These are phyloP conservation scores for Drosophila pectinifera DNA, from an alignment of 1,140 invertebrate species.

Conservation along the genomic window DNA sequence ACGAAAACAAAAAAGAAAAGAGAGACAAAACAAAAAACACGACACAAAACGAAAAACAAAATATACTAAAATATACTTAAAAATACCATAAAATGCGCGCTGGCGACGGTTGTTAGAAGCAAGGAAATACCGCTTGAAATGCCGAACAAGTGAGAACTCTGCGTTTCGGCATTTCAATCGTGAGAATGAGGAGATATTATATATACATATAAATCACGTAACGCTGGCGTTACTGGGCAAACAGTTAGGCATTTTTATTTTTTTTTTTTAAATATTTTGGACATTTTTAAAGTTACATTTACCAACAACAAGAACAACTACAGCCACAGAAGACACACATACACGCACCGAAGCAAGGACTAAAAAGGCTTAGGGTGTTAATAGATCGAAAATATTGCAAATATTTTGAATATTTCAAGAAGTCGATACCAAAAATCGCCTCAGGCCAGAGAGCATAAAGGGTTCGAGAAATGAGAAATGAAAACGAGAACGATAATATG, in stretches of 20 bases:
- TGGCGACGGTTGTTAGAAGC: conserved; percentile 66
- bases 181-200: conserved; percentile 39
- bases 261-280: conserved; percentile 32
- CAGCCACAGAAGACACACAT: conserved; percentile 13
- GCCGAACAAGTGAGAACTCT: conserved; percentile 2
- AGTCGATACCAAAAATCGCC: background rate
- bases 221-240: conserved; percentile 59
- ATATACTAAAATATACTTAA: conserved; percentile 30
- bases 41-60: conserved; percentile 20
- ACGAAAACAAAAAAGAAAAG: conserved; percentile 16
- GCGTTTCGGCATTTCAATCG: conserved; percentile 25
- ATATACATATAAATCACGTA: conserved; percentile 53
- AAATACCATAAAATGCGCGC: conserved; percentile 52
- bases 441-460: background rate
- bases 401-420: conserved; percentile 3
- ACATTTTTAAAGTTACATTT: conserved; percentile 45
- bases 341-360: conserved; percentile 12
- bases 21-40: conserved; percentile 28
- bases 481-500: conserved; percentile 7
- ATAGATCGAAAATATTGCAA: conserved; percentile 12
- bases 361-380: conserved; percentile 16
- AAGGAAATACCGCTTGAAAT: conserved; percentile 30
- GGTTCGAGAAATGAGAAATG: background rate
- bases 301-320: conserved; percentile 10
- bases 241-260: conserved; percentile 47